Conservation (phyloP, 2,797 vertebrate genomes). For the Acrossocheilus fasciatus region DNA sequence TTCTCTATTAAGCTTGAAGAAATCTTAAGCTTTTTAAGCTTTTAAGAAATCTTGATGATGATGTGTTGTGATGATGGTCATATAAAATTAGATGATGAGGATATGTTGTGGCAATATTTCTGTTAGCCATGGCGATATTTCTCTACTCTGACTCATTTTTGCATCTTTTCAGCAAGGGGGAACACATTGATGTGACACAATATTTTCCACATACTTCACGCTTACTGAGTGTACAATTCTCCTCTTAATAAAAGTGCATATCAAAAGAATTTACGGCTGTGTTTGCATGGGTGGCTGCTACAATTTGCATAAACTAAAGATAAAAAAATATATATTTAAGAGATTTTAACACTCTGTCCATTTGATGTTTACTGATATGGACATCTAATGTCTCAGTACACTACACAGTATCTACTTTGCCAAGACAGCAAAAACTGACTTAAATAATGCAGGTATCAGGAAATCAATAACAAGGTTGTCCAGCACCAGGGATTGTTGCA, state of each 20-base stretch:
- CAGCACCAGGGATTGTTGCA: constrained; percentile 65
- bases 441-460: constrained; percentile 74
- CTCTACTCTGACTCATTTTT: constrained; percentile 44
- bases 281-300: constrained; percentile 26
- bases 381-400: constrained; percentile 26
- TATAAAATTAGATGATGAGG: not conserved
- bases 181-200: constrained; percentile 50
- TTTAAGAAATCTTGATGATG: constrained; percentile 15
- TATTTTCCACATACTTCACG: constrained; percentile 45
- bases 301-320: constrained; percentile 35
- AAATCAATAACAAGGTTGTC: constrained; percentile 40
- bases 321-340: constrained; percentile 24
- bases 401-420: constrained; percentile 15
- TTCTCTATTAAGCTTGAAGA: no score
- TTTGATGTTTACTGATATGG: constrained; percentile 34
- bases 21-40: not conserved
- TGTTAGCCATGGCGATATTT: constrained; percentile 18
- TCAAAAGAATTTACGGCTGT: constrained; percentile 22
- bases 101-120: constrained; percentile 45
- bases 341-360: constrained; percentile 15
- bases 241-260: constrained; percentile 25
- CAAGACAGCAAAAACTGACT: constrained; percentile 53
- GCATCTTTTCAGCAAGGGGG: constrained; percentile 36
- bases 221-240: constrained; percentile 14
- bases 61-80: constrained; percentile 27